Base-by-base conservation (phyloP, 2,113 vertebrate genomes). In the Cariama cristata region DNA sequence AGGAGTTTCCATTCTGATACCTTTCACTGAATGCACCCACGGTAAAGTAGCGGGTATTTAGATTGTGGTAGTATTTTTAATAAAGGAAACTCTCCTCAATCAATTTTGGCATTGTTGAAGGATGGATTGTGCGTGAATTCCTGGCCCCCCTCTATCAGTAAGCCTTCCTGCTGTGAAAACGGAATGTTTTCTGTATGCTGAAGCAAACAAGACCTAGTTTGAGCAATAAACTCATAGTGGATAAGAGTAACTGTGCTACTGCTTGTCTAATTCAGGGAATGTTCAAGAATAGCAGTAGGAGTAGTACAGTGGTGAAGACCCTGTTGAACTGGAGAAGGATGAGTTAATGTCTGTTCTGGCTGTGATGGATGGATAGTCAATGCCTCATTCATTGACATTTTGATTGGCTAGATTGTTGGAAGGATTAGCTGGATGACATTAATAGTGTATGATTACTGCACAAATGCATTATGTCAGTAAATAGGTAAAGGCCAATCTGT, bases 191-290 rank as follows among this genome's bases (percentile, higher is more conserved):
- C 22, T 21, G 28, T 64, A 8, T 27, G 33, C 33, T 56, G 49
- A 52, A 52, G 26, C 45, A 79, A 35, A 26, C 12, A 64, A 28
- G 13, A 45, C 18, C 6, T 58, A 5, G 23, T 9, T 2, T 52
- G 69, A 53, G 40, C 16, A 3, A 11, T 55, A 44, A 81, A n/a
- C 0, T 0, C 11, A 6, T 27, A 53, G 38, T n/a, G 28, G 6
- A 0, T 38, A 7, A 42, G 12, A 45, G 9, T 59, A 44, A 26
- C 8, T 0, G 0, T 56, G 55, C 28, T 71, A 0, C 20, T 50
- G 66, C 49, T 82, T 91, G 42, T 72, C 38, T 14, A 16, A 2
- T 52, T 75, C 18, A 12, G 3, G 47, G 49, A 44, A 23, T 15
- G 28, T 8, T 67, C 16, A 72, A 50, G 45, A 83, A 15, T 1